phyloP scores from a whole-genome alignment of 2,888 invertebrate genomes.

The Andrena hattorfiana region DNA sequence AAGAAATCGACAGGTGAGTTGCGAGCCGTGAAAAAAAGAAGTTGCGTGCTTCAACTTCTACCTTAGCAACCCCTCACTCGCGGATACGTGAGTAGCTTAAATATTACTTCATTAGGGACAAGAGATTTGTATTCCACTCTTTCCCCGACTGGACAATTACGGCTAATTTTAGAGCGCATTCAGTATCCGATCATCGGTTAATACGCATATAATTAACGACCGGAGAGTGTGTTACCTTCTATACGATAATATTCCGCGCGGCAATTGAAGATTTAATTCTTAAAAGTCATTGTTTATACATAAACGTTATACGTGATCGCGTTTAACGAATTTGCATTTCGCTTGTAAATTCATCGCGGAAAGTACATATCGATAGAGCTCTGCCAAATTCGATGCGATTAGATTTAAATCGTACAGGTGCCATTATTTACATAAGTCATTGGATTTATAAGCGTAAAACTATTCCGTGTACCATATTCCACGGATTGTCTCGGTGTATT shows the following conservation, averaged over 20 bases:
- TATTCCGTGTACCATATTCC: not conserved
- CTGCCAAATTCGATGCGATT: not conserved
- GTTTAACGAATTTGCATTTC: slow-evolving; percentile 15
- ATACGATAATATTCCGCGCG: not conserved
- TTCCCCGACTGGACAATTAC: slow-evolving; percentile 57
- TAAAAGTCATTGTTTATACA: not conserved
- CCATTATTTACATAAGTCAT: not conserved
- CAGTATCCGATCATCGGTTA: slow-evolving; percentile 35
- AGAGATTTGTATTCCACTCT: slow-evolving; percentile 63
- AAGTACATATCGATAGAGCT: slow-evolving; percentile 1
- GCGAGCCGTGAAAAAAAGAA: slow-evolving; percentile 36
- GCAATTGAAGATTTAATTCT: not conserved
- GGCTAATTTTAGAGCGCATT: slow-evolving; percentile 65
- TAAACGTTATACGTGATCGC: not conserved
- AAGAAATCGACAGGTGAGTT: slow-evolving; percentile 38
- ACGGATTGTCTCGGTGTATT: slow-evolving; percentile 21
- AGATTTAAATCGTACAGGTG: not conserved
- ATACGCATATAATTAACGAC: slow-evolving; percentile 37
- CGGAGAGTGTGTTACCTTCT: not conserved
- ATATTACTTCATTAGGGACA: slow-evolving; percentile 57
- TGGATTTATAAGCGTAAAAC: not conserved
- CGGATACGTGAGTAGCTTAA: slow-evolving; percentile 59
- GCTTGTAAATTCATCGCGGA: slow-evolving; percentile 39
- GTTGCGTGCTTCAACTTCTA: slow-evolving; percentile 54
- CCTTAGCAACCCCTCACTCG: slow-evolving; percentile 61